These are phyloP conservation scores for Sweltsa coloradensis DNA, from an alignment of 1,140 invertebrate genomes.

Conservation along the genomic window DNA sequence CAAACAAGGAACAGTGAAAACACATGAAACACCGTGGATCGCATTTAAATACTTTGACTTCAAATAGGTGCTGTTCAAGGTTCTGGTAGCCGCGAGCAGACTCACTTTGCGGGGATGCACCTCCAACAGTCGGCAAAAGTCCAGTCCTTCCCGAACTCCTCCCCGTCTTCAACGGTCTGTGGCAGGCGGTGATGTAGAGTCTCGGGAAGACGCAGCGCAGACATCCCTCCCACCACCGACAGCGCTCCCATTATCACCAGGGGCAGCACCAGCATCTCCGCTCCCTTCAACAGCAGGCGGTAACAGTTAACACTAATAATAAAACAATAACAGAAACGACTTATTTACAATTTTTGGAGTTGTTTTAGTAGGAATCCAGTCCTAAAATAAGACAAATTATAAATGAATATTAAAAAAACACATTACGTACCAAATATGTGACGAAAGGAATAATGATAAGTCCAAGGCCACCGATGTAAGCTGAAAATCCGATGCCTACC, in stretches of 20 bases:
- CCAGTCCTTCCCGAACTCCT: conserved; percentile 78
- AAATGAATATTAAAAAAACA: conserved; percentile 2
- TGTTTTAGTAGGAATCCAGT: not conserved
- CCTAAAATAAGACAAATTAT: conserved; percentile 9
- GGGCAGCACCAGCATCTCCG: conserved; percentile 67
- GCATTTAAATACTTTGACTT: no score
- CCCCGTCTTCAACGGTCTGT: conserved; percentile 75
- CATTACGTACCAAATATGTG: conserved; percentile 48
- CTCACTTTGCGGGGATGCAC: conserved; percentile 50
- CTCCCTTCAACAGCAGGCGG: conserved; percentile 43
- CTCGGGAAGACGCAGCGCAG: conserved; percentile 65
- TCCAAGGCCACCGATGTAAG: conserved; percentile 75
- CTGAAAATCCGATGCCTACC: conserved; percentile 76
- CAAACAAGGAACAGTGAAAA: no score
- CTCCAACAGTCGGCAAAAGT: conserved; percentile 52
- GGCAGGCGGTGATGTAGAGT: conserved; percentile 65
- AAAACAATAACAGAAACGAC: not conserved
- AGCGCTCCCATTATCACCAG: conserved; percentile 67
- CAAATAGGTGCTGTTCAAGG: no score
- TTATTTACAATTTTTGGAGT: not conserved
- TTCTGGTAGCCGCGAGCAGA: no score
- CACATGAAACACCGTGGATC: no score
- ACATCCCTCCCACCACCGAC: conserved; percentile 64
- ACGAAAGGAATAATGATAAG: conserved; percentile 84
- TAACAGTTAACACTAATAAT: not conserved